phyloP scores from a whole-genome alignment of 2,113 vertebrate species.

The Trematomus loennbergii region DNA sequence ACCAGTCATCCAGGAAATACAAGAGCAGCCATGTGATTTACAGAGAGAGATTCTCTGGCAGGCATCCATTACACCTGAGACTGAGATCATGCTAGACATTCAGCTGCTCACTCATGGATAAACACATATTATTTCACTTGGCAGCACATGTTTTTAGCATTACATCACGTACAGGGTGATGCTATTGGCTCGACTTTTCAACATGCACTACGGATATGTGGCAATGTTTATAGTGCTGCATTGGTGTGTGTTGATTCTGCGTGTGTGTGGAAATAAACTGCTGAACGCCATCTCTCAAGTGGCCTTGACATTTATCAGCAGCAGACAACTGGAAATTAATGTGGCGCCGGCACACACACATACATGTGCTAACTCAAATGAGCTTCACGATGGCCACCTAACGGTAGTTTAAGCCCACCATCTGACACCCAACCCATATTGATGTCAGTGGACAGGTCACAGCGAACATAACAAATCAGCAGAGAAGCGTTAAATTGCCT shows the following conservation, averaged over 20 bases:
- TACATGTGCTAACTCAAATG: constrained; percentile 33
- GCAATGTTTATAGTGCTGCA: too few species aligned
- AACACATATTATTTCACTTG: constrained; percentile 47
- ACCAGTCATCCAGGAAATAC: constrained; percentile 50
- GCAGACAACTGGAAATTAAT: constrained; percentile 53
- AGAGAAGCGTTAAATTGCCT: constrained; percentile 72
- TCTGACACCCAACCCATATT: constrained; percentile 68
- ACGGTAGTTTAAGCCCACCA: constrained; percentile 60
- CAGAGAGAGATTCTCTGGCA: constrained; percentile 34
- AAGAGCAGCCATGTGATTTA: constrained; percentile 45
- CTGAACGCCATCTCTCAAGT: constrained; percentile 47
- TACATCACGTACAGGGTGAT: constrained; percentile 19
- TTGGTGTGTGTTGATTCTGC: background rate
- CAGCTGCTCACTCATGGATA: constrained; percentile 41
- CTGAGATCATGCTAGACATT: constrained; percentile 32
- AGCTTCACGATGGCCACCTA: constrained; percentile 50
- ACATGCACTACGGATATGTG: background rate
- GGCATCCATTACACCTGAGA: constrained; percentile 58
- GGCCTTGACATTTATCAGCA: constrained; percentile 70
- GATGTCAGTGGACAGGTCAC: constrained; percentile 74
- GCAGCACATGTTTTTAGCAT: constrained; percentile 36
- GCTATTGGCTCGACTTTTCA: constrained; percentile 6
- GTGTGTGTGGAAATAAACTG: constrained; percentile 38
- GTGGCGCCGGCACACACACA: constrained; percentile 26
- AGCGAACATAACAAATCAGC: constrained; percentile 77